Percentiles rank a stretch among this genome's conserved stretches.
These are phyloP conservation scores for Chrysomallon squamiferum DNA, from an alignment of 1,140 invertebrate species.

Conservation along the genomic window DNA sequence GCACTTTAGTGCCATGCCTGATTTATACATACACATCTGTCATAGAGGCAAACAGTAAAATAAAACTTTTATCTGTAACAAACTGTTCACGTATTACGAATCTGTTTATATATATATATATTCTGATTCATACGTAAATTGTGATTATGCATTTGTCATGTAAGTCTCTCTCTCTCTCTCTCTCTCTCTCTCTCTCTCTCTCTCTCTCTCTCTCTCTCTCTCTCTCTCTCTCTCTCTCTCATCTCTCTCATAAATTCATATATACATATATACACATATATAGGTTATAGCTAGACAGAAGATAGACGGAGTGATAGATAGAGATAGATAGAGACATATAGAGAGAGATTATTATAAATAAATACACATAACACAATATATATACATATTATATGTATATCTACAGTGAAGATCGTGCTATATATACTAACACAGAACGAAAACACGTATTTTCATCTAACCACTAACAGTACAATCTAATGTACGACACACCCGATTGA, in stretches of 20 bases:
- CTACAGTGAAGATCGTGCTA: no score
- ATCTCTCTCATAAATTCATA: neutral
- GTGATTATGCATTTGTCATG: neutral
- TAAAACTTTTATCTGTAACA: no score
- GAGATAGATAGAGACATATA: neutral
- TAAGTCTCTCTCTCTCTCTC: neutral
- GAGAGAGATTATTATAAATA: neutral
- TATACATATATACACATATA: neutral
- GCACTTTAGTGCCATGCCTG: neutral
- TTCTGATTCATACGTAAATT: neutral
- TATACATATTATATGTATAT: neutral
- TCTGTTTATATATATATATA: neutral
- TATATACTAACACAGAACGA: no score
- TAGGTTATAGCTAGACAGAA: neutral
- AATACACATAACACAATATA: neutral
- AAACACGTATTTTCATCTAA: no score
- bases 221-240: neutral
- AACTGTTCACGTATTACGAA: neutral
- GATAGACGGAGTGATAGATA: neutral
- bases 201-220: neutral
- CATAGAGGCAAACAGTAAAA: neutral
- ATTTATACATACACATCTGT: neutral
- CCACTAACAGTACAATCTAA: no score
- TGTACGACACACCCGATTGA: no score
- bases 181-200: neutral